Conservation (phyloP, 2,888 invertebrate genomes). For the Drosophila multiciliata region DNA sequence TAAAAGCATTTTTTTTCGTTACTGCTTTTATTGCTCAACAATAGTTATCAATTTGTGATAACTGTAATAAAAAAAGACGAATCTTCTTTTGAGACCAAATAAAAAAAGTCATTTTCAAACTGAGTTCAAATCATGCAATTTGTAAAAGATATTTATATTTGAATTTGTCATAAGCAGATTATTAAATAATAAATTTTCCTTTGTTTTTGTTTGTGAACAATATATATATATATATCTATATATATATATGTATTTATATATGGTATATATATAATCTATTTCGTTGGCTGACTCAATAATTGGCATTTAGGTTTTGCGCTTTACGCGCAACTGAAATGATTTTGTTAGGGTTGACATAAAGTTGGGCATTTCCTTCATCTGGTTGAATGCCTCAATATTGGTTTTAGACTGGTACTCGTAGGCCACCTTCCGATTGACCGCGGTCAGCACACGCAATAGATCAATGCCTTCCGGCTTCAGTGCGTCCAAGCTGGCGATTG, state of each 20-base stretch:
- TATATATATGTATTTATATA: neutral
- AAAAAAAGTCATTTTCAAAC: neutral
- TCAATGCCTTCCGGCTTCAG: constrained; percentile 85
- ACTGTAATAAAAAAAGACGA: neutral
- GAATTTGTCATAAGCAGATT: neutral
- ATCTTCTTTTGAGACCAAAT: neutral
- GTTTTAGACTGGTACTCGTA: constrained; percentile 88
- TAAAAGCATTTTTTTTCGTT: too few species aligned
- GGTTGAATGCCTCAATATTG: constrained; percentile 84
- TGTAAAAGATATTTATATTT: neutral
- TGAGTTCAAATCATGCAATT: neutral
- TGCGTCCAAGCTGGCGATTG: constrained; percentile 83
- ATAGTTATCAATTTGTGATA: neutral
- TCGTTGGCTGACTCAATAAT: constrained; percentile 28
- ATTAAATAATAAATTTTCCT: neutral
- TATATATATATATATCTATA: constrained; percentile 4
- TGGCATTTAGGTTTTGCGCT: constrained; percentile 46
- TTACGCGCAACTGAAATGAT: constrained; percentile 85
- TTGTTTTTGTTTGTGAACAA: neutral
- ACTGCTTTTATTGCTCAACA: neutral
- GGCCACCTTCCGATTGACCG: constrained; percentile 88
- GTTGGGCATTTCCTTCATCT: constrained; percentile 89
- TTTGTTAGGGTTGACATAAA: constrained; percentile 89
- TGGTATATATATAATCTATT: neutral
- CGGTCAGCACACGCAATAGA: constrained; percentile 88